Percentiles rank a stretch among this genome's conserved stretches.
phyloP scores from a whole-genome alignment of 2,888 invertebrate species.

The Bellardia pandia region DNA sequence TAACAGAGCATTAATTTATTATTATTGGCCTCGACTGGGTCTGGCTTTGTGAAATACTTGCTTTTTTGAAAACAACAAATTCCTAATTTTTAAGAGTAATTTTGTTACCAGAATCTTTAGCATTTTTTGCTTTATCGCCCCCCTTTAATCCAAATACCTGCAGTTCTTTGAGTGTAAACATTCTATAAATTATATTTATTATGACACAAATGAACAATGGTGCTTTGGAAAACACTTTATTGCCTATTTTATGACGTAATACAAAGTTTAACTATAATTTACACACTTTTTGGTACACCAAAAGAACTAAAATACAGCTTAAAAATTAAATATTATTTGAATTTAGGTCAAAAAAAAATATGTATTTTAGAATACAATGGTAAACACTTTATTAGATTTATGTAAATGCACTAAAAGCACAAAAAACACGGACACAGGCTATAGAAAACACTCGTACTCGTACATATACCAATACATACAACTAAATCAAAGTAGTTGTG shows the following conservation, averaged over 20 bases:
- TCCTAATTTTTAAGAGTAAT: too few relatives aligned
- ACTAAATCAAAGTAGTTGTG: neutral
- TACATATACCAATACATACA: neutral
- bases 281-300: neutral
- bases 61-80: too few relatives aligned
- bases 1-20: too few relatives aligned
- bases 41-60: too few relatives aligned
- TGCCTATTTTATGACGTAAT: neutral
- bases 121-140: neutral
- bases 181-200: too few relatives aligned
- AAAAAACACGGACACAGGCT: neutral
- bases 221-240: neutral
- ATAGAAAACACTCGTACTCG: neutral
- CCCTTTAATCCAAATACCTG: too few relatives aligned
- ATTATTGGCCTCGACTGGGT: too few relatives aligned
- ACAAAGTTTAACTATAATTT: neutral
- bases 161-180: too few relatives aligned
- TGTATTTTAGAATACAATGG: constrained; percentile 31
- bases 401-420: constrained; percentile 20
- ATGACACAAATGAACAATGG: neutral
- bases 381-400: constrained; percentile 42
- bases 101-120: too few relatives aligned
- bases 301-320: neutral
- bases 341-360: constrained; percentile 43
- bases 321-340: neutral